A percentile compares a stretch with the other conserved stretches of the same genome.
Conservation (phyloP, 2,797 vertebrate species). For the Basileuterus tristriatus region DNA sequence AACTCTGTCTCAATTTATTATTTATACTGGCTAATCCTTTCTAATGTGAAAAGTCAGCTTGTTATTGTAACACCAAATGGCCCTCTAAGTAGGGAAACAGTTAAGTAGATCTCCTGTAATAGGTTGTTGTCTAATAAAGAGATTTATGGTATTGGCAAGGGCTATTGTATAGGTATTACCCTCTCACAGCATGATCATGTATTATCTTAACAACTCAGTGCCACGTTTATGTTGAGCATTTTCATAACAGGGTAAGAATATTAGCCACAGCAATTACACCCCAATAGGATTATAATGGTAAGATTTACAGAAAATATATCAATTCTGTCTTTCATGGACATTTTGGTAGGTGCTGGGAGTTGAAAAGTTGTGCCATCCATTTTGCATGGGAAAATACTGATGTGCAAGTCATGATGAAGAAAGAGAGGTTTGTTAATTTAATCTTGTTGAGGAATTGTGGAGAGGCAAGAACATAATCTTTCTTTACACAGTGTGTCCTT, state of each 20-base stretch:
- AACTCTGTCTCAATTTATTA: slow-evolving; percentile 64
- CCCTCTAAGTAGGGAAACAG: slow-evolving; percentile 74
- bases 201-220: slow-evolving; percentile 79
- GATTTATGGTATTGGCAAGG: slow-evolving; percentile 75
- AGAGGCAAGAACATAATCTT: neutral
- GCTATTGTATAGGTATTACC: slow-evolving; percentile 80
- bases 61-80: slow-evolving; percentile 76
- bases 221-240: slow-evolving; percentile 78
- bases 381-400: slow-evolving; percentile 14
- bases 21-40: slow-evolving; percentile 79
- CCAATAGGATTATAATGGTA: slow-evolving; percentile 81
- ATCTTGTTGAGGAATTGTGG: slow-evolving; percentile 30
- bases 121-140: slow-evolving; percentile 80
- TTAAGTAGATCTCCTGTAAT: slow-evolving; percentile 75
- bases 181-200: slow-evolving; percentile 74
- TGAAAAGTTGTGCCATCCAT: slow-evolving; percentile 27
- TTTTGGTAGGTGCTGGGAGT: slow-evolving; percentile 26
- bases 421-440: slow-evolving; percentile 36
- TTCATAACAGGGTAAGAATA: slow-evolving; percentile 79
- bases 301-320: slow-evolving; percentile 72
- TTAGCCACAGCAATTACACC: slow-evolving; percentile 83
- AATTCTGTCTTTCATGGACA: neutral
- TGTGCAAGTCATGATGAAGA: neutral
- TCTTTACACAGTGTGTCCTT: neutral
- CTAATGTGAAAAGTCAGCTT: slow-evolving; percentile 76